Evolutionary conservation across 2,797 vertebrate species (phyloP).

Genomic region (Pteropus rufus): DNA sequence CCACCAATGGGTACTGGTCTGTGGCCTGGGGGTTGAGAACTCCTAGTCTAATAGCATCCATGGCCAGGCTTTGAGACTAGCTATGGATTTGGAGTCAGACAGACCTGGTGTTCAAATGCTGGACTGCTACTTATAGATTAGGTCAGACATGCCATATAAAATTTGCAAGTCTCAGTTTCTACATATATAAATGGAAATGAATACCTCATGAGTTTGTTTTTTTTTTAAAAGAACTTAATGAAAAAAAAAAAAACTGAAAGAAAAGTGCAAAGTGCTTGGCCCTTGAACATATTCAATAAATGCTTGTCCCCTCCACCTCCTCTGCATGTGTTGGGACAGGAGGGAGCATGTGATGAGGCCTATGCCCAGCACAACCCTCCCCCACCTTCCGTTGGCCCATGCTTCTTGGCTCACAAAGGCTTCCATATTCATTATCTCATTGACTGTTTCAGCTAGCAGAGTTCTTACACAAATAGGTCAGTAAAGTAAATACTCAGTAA

Average conservation of each 20-base stretch:
- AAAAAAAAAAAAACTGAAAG: background rate
- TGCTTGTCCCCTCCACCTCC: background rate
- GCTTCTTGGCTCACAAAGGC: background rate
- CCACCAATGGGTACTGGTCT: no score
- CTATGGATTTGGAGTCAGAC: background rate
- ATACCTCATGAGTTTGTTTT: background rate
- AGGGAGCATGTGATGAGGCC: no score
- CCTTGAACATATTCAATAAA: background rate
- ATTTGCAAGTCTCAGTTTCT: background rate
- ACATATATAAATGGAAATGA: background rate
- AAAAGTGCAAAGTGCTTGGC: background rate
- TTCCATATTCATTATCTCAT: background rate
- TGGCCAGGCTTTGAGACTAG: background rate
- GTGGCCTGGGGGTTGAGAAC: no score
- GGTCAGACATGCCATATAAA: background rate
- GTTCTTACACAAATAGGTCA: background rate
- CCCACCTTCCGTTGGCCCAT: rapidly evolving
- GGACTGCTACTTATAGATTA: background rate
- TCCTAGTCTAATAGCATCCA: background rate
- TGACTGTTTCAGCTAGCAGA: background rate
- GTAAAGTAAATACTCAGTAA: background rate
- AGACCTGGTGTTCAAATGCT: background rate
- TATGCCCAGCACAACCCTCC: no score
- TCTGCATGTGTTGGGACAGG: background rate
- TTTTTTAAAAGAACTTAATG: background rate